Conservation (phyloP, 1,140 invertebrate species). For the Diabrotica virgifera region DNA sequence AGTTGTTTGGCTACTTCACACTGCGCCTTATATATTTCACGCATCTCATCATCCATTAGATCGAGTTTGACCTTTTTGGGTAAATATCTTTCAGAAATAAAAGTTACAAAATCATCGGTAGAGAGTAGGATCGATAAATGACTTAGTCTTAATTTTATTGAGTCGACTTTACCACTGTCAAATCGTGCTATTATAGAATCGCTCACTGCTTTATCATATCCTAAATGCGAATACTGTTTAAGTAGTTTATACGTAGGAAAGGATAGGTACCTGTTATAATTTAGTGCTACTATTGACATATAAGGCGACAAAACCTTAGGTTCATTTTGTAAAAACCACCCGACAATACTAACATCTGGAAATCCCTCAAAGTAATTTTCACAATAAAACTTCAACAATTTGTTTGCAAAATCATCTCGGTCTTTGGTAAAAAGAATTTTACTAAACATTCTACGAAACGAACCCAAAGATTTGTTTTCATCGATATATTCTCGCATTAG, state of each 20-base stretch:
- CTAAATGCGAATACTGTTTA: slow-evolving; percentile 20
- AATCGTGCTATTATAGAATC: slow-evolving; percentile 3
- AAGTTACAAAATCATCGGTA: slow-evolving; percentile 12
- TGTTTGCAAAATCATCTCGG: slow-evolving; percentile 8
- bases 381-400: slow-evolving; percentile 8
- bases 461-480: neutral
- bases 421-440: neutral
- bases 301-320: slow-evolving; percentile 1
- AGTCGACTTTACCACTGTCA: neutral
- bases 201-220: slow-evolving; percentile 16
- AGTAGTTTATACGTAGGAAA: slow-evolving; percentile 5
- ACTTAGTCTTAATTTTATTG: neutral
- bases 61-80: slow-evolving; percentile 18
- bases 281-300: slow-evolving; percentile 12
- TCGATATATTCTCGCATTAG: too few species aligned
- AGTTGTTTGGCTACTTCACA: slow-evolving; percentile 8
- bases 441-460: neutral
- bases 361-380: neutral
- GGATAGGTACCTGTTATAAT: too few species aligned
- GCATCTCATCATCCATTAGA: slow-evolving; percentile 15
- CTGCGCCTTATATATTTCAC: slow-evolving; percentile 19
- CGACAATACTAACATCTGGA: neutral
- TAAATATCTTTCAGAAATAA: slow-evolving; percentile 9
- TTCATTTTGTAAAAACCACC: slow-evolving; percentile 20
- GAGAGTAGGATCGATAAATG: slow-evolving; percentile 10